These are phyloP conservation scores for Carollia perspicillata DNA, from an alignment of 2,113 vertebrate species.

Conservation along the genomic window DNA sequence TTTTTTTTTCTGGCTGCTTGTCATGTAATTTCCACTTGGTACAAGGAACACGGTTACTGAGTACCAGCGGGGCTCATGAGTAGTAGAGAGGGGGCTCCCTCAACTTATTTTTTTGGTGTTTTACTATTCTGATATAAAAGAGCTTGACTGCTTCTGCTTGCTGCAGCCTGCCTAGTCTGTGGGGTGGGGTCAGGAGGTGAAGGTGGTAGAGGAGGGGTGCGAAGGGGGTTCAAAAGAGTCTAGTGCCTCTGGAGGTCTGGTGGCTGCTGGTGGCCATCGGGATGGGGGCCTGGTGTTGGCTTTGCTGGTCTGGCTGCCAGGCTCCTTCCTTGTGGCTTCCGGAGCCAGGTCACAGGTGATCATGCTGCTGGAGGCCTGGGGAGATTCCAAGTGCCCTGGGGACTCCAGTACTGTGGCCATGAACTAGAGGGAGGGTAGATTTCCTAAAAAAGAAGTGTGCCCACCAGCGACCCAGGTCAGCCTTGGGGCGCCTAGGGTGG, in stretches of 20 bases:
- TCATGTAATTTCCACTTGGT: neutral
- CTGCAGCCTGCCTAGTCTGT: neutral
- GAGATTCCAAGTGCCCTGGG: constrained; percentile 79
- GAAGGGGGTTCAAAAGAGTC: neutral
- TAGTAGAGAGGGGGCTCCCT: neutral
- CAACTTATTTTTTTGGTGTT: neutral
- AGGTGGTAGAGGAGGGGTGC: neutral
- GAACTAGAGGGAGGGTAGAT: constrained; percentile 79
- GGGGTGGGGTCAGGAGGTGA: neutral
- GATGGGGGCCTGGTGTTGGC: neutral
- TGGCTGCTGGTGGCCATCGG: neutral
- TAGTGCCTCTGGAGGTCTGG: neutral
- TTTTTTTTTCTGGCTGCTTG: neutral
- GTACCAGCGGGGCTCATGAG: neutral
- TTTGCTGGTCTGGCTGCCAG: neutral
- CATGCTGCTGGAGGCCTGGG: constrained; percentile 76
- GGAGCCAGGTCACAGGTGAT: constrained; percentile 42
- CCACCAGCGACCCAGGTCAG: neutral
- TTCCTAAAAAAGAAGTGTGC: constrained; percentile 85
- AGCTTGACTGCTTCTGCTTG: neutral
- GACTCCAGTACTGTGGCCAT: constrained; percentile 87
- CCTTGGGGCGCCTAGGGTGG: neutral
- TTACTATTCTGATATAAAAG: neutral
- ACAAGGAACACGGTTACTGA: neutral
- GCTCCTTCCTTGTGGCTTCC: neutral